Evolutionary conservation across 1,140 invertebrate genomes (phyloP), one percentile per base, ranked within the genome.

Genomic region (Penaeus vannamei): DNA sequence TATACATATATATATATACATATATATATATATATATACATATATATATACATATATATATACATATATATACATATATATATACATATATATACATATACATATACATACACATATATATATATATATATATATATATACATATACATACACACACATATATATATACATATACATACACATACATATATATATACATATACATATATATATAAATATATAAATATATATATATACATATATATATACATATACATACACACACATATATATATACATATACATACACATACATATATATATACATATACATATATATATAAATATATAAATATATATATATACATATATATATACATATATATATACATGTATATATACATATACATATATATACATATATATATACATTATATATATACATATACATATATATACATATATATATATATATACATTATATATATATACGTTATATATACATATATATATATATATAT

Each of bases 121-220:
- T 72, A 72, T 72, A 72, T 72, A 72, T 72, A 72, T 72, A 72
- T 72, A 72, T 72, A 72, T 72, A 72, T 72, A 72, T 72, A 72
- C 23, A 72, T 72, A 72, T 72, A n/a, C n/a, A n/a, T n/a, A n/a
- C n/a, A n/a, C n/a, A n/a, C n/a, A 22, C 14, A 72, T 20, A 72
- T 72, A 72, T 32, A 79, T 79, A 14, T 29, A 46, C 23, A 79
- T 23, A 79, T 0, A 22, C 14, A 79, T 7, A 29, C 61, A 42
- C 59, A 14, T 69, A 72, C 23, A 72, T 72, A 72, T 72, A 72
- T 72, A 72, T 72, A 72, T 72, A 72, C 23, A 72, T 72, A n/a
- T n/a, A n/a, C n/a, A n/a, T n/a, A n/a, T n/a, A n/a, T n/a, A n/a
- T n/a, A n/a, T n/a, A n/a, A n/a, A n/a, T n/a, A n/a, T n/a, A n/a